A percentile compares a stretch with the other conserved stretches of the same genome.
Conservation (phyloP, 2,888 invertebrate genomes). For the Criorhina ranunculi region DNA sequence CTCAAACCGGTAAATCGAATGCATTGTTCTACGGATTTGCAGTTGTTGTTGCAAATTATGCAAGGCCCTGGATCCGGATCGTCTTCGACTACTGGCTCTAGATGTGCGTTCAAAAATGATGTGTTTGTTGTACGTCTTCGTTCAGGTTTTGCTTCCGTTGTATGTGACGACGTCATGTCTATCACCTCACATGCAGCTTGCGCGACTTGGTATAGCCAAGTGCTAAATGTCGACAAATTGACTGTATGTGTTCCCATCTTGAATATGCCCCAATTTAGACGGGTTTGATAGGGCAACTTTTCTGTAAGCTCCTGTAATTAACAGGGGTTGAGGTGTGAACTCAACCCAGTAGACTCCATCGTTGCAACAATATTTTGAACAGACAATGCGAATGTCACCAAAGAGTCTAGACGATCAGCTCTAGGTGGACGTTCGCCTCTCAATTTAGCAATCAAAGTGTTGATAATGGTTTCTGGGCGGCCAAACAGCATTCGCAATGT, state of each 20-base stretch:
- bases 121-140: neutral
- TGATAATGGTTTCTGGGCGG: conserved; percentile 30
- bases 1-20: neutral
- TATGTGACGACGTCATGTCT: conserved; percentile 3
- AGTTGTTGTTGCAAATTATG: conserved; percentile 8
- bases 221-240: conserved; percentile 40
- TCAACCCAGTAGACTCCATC: conserved; percentile 52
- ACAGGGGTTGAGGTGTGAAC: conserved; percentile 46
- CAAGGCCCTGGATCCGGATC: neutral
- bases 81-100: neutral
- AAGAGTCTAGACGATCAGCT: neutral
- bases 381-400: conserved; percentile 39
- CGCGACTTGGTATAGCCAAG: conserved; percentile 44
- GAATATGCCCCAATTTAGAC: conserved; percentile 60
- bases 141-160: conserved; percentile 3
- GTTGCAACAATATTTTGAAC: conserved; percentile 23
- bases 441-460: neutral
- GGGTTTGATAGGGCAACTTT: conserved; percentile 57
- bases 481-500: conserved; percentile 17
- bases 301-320: conserved; percentile 40
- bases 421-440: conserved; percentile 1
- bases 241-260: too few relatives aligned
- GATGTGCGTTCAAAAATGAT: conserved; percentile 1
- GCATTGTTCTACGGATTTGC: conserved; percentile 7
- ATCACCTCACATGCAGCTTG: conserved; percentile 20